Evolutionary conservation across 2,797 vertebrate genomes (phyloP), one percentile per base, ranked within the genome.

Genomic region (Amazonetta brasiliensis): DNA sequence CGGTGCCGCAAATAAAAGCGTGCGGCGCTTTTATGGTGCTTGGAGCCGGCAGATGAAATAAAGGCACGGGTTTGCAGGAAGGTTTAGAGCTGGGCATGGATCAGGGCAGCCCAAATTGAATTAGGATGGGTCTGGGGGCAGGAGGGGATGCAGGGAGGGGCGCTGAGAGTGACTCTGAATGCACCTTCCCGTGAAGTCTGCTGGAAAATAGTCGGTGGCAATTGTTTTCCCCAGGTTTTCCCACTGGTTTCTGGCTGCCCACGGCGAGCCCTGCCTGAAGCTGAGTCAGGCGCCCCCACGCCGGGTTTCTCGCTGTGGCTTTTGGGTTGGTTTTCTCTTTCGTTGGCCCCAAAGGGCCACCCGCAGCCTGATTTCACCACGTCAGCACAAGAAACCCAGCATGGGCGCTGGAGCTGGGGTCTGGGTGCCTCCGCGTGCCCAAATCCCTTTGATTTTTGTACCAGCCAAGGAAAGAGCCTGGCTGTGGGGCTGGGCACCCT

Each of bases 221-320:
- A 60, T 44, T 7, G 3, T 43, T 44, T 17, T 43, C 35, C 52
- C 30, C 23, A 31, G n/a, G 11, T 4, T 43, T 43, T 43, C 43
- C 18, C 35, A 2, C 17, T 2, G 3, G 17, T 43, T 46, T 0
- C 1, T 56, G 81, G 77, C 39, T 68, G 67, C n/a, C 48, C 23
- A 14, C 48, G 12, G 48, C 28, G 14, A 52, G 26, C 50, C 15
- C 39, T 64, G 69, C n/a, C 55, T 0, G 2, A 64, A 72, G 77
- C 69, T 89, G 90, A 92, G 73, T 90, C 89, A 68, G 43, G 78
- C 84, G 44, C 84, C 91, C 94, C 87, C 13, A 5, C 62, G 9
- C 55, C 30, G 62, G 2, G 2, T 64, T 91, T 66, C 59, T 25
- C 21, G n/a, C 62, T 33, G 33, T 87, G 59, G 35, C 3, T 83